Conservation (phyloP, 2,888 invertebrate species). For the Zygothrica quintamaculata region DNA sequence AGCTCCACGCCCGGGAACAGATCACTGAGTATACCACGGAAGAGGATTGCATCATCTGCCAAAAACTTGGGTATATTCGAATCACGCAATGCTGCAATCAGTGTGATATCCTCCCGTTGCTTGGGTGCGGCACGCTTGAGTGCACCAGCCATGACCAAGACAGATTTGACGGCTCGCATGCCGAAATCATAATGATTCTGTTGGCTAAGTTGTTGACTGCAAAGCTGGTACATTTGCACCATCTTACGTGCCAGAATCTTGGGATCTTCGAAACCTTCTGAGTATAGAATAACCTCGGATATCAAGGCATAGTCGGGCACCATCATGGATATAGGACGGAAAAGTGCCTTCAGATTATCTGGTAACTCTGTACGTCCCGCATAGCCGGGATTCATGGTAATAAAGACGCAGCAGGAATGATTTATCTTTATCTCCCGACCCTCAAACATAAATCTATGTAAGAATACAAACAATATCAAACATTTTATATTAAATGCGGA, state of each 20-base stretch:
- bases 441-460: slow-evolving; percentile 93
- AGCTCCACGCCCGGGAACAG: slow-evolving; percentile 93
- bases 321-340: slow-evolving; percentile 96
- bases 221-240: slow-evolving; percentile 96
- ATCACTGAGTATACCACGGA: slow-evolving; percentile 95
- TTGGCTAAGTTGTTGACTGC: slow-evolving; percentile 95
- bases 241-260: slow-evolving; percentile 94
- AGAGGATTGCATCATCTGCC: slow-evolving; percentile 92
- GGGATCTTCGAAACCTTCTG: slow-evolving; percentile 96
- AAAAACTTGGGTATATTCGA: slow-evolving; percentile 96
- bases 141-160: slow-evolving; percentile 96
- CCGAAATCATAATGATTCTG: slow-evolving; percentile 97
- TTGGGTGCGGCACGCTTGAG: slow-evolving; percentile 93
- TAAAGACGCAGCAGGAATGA: slow-evolving; percentile 92
- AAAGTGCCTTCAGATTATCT: slow-evolving; percentile 94
- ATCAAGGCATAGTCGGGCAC: slow-evolving; percentile 95
- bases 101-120: slow-evolving; percentile 92
- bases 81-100: slow-evolving; percentile 94
- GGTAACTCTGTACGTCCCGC: slow-evolving; percentile 95
- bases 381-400: slow-evolving; percentile 97
- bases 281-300: slow-evolving; percentile 96
- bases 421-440: slow-evolving; percentile 94
- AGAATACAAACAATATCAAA: too few relatives aligned
- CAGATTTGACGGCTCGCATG: slow-evolving; percentile 97
- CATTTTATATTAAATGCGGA: too few relatives aligned